Evolutionary conservation across 2,888 invertebrate genomes (phyloP), one percentile per base, ranked within the genome.

Genomic region (Colostygia pectinataria): DNA sequence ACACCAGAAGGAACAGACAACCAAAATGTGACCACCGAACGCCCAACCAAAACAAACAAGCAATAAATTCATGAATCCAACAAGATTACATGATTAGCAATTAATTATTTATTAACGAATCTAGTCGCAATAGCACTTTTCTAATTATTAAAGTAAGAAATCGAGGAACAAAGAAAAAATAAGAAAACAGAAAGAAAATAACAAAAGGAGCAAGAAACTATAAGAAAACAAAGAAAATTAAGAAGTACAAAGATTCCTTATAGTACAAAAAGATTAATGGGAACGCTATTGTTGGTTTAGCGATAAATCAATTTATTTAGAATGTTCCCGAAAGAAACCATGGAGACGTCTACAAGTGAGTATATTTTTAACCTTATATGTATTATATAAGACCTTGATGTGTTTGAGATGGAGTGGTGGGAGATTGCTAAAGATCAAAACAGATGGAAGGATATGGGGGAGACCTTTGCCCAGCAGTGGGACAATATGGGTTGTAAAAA

Each of bases 111-210:
- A 83, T 76, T 70, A 78, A 89, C 89, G 81, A 90, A 82, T 90
- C 89, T 90, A 90, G 89, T 90, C 89, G 80, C 80, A 73, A 80
- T 83, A 87, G 87, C 87, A 87, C 85, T 86, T 82, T 80, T 83
- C 83, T 80, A 74, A 81, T 83, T 74, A 67, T 71, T 74, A 71
- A 61, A 63, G 52, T 77, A 75, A 77, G 66, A 59, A 25, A 57
- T 53, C 44, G 42, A 42, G 6, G 25, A 39, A 39, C 29, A 15
- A 34, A n/a, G n/a, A n/a, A n/a, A n/a, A n/a, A n/a, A n/a, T n/a
- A n/a, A n/a, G n/a, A n/a, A n/a, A n/a, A 24, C 46, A 41, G 32
- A 43, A 43, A 38, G 13, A 25, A 20, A 10, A 47, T 32, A 39
- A 33, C 54, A 50, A 52, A 48, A 63, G 62, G 66, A 63, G 57